Evolutionary conservation across 2,797 vertebrate genomes (phyloP), one percentile per base, ranked within the genome.

Genomic region (Tadarida brasiliensis): DNA sequence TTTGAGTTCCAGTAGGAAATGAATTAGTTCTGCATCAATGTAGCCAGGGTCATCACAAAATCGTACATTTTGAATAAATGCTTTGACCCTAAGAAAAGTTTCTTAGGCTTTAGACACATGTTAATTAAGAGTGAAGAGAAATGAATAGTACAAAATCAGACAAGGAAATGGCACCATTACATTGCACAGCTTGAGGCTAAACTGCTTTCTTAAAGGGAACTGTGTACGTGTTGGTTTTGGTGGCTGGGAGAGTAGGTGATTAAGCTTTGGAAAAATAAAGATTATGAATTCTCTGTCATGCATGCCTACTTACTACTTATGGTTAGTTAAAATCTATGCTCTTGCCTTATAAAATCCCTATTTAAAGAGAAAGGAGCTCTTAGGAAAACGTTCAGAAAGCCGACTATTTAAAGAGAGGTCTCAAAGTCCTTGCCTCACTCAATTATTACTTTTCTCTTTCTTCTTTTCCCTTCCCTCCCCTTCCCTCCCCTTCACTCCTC

Each of bases 11-110:
- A 71, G 70, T 12, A 11, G n/a, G 28, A 92, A 76, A 30, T 33
- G 35, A 63, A 44, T 44, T 44, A 44, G 19, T 51, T 91, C 74
- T 77, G 11, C 5, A 54, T 91, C 17, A 11, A 8, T 5, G 54
- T 24, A 85, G 4, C 9, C 2, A 35, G 26, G 16, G 7, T 67
- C 47, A 88, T 24, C 3, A 56, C 26, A 30, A 30, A 17, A 17
- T 33, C 84, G 44, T 63, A 49, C 20, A 12, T 81, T 93, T 90
- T 65, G 24, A 80, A 87, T 47, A 63, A 81, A 90, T 92, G 20
- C 19, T 88, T 90, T 86, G n/a, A 57, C 59, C 19, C 7, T 20
- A 68, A 47, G 4, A 54, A 90, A 56, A 28, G 28, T 92, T 35
- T 39, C 19, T 57, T 77, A 57, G 28, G 4, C 12, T 71, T 81